These are phyloP conservation scores for Ctenomys sociabilis DNA, from an alignment of 2,113 vertebrate species.

Conservation along the genomic window DNA sequence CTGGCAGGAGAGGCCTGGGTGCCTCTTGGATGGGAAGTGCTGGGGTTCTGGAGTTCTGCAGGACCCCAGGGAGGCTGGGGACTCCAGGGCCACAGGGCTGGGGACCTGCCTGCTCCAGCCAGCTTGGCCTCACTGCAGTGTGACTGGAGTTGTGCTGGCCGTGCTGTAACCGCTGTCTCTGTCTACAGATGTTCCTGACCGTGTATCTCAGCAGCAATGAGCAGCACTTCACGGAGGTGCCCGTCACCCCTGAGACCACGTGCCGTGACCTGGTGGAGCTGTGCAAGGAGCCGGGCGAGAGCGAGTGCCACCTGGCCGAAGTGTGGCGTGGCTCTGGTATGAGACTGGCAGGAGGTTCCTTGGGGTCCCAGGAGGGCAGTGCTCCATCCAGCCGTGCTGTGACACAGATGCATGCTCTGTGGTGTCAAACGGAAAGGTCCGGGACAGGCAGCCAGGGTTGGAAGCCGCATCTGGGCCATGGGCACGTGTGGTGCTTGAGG, in stretches of 20 bases:
- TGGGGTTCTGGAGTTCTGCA: neutral
- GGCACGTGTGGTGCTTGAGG: neutral
- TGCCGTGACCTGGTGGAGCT: conserved; percentile 97
- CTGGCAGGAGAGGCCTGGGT: neutral
- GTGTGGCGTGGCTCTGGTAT: conserved; percentile 96
- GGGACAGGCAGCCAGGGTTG: neutral
- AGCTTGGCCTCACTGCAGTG: neutral
- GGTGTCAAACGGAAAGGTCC: neutral
- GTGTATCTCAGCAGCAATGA: conserved; percentile 99
- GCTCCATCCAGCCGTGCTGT: neutral
- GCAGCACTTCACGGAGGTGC: conserved; percentile 99
- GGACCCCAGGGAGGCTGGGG: neutral
- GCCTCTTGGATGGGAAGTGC: neutral
- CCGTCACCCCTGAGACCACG: conserved; percentile 94
- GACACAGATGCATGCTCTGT: neutral
- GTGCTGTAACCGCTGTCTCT: conserved; percentile 44
- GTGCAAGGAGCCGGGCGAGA: conserved; percentile 96
- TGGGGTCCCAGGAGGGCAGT: neutral
- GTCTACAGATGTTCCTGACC: conserved; percentile 96
- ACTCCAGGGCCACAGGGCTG: neutral
- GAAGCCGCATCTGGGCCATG: neutral
- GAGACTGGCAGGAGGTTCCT: neutral
- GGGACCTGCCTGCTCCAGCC: rapidly evolving
- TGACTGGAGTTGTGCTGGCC: neutral
- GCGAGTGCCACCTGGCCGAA: conserved; percentile 94